A percentile compares a stretch with the other conserved stretches of the same genome.
Evolutionary conservation across 1,140 invertebrate genomes (phyloP).

Genomic region (Philopotamus ludificatus): DNA sequence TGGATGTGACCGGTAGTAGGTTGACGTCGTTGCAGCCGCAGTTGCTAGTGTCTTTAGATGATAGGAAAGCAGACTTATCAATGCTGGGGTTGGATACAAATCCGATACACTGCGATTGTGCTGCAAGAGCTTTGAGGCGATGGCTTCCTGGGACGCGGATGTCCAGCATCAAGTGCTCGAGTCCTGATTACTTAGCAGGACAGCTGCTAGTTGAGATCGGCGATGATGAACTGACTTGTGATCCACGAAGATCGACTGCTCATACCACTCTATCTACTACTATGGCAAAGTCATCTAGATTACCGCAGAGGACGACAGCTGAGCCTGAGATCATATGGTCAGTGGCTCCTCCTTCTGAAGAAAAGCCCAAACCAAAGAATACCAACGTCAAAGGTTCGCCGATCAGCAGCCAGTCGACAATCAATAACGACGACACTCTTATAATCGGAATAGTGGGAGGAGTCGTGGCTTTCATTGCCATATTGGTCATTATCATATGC

Average conservation of each 20-base stretch:
- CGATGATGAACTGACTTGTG: constrained; percentile 77
- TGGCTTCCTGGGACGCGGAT: constrained; percentile 69
- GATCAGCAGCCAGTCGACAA: constrained; percentile 58
- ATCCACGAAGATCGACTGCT: constrained; percentile 60
- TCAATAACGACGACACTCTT: constrained; percentile 83
- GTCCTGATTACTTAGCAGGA: constrained; percentile 67
- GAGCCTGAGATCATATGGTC: constrained; percentile 89
- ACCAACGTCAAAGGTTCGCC: constrained; percentile 61
- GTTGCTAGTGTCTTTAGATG: constrained; percentile 75
- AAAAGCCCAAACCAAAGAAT: constrained; percentile 55
- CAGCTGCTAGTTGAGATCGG: constrained; percentile 70
- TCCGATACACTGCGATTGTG: constrained; percentile 84
- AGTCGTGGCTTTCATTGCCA: constrained; percentile 85
- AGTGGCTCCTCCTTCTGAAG: constrained; percentile 64
- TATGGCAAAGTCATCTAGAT: constrained; percentile 51
- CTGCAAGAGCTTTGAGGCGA: constrained; percentile 70
- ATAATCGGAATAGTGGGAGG: constrained; percentile 91
- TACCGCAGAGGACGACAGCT: constrained; percentile 60
- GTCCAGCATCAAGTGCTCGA: constrained; percentile 62
- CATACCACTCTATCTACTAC: constrained; percentile 49
- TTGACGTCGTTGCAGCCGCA: constrained; percentile 73
- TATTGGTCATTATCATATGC: constrained; percentile 85
- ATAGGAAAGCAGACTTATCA: constrained; percentile 70
- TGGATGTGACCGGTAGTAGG: constrained; percentile 78
- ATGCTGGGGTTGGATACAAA: constrained; percentile 73